These are phyloP conservation scores for Arctia plantaginis DNA, from an alignment of 2,888 invertebrate species.

Conservation along the genomic window DNA sequence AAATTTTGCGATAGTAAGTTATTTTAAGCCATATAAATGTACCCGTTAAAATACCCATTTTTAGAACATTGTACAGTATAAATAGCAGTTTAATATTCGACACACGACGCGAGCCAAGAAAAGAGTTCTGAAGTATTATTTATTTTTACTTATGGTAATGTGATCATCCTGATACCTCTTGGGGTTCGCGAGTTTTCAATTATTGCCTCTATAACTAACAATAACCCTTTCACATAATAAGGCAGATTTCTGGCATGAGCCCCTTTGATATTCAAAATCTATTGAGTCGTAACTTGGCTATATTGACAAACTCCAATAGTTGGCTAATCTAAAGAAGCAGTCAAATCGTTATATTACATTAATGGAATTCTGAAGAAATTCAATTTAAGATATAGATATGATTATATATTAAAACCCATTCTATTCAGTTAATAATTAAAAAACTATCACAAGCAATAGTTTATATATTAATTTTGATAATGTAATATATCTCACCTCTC, in stretches of 20 bases:
- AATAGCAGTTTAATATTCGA: background rate
- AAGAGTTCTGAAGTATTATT: background rate
- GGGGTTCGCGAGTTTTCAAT: slow-evolving; percentile 2
- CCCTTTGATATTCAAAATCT: slow-evolving; percentile 37
- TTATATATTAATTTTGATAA: background rate
- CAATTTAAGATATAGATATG: background rate
- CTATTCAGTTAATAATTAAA: background rate
- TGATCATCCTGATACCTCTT: background rate
- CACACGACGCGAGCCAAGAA: background rate
- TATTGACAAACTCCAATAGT: slow-evolving; percentile 49
- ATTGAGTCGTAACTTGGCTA: slow-evolving; percentile 45
- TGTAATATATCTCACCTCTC: background rate
- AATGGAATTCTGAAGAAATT: background rate
- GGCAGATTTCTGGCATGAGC: background rate
- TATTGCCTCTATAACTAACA: background rate
- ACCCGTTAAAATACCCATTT: background rate
- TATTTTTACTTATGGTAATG: background rate
- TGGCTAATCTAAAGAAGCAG: slow-evolving; percentile 50
- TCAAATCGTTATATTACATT: slow-evolving; percentile 47
- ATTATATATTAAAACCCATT: background rate
- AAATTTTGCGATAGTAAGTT: background rate
- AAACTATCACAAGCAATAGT: background rate
- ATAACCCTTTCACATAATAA: background rate
- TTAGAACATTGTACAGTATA: background rate
- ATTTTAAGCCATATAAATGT: background rate